Evolutionary conservation across 2,797 vertebrate species (phyloP).

Genomic region (Hephaestus fuliginosus): DNA sequence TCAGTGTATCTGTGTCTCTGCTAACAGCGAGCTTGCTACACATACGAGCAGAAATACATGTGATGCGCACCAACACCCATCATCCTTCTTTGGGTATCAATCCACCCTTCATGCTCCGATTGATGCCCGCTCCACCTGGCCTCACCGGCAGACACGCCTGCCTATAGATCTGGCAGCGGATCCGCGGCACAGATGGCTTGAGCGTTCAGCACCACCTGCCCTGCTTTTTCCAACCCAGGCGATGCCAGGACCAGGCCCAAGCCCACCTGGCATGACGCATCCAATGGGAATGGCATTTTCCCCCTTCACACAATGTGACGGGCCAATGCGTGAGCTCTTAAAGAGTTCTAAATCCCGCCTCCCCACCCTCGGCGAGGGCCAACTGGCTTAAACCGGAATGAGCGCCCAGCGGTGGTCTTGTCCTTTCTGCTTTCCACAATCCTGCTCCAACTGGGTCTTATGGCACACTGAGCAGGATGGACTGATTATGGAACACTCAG

Average conservation of each 20-base stretch:
- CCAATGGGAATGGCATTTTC: slow-evolving; percentile 57
- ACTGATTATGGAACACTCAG: slow-evolving; percentile 40
- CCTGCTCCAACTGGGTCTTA: slow-evolving; percentile 66
- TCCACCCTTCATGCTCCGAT: slow-evolving; percentile 80
- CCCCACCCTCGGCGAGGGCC: slow-evolving; percentile 18
- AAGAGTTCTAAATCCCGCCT: slow-evolving; percentile 41
- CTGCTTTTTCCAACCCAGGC: slow-evolving; percentile 68
- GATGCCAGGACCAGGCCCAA: slow-evolving; percentile 61
- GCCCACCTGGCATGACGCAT: slow-evolving; percentile 58
- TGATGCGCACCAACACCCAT: slow-evolving; percentile 26
- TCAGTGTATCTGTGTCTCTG: slow-evolving; percentile 59
- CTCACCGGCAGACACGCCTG: slow-evolving; percentile 48
- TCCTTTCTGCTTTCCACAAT: slow-evolving; percentile 67
- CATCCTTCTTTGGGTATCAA: slow-evolving; percentile 50
- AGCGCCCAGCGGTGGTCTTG: slow-evolving; percentile 65
- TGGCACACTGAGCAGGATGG: slow-evolving; percentile 43
- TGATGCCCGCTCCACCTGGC: slow-evolving; percentile 73
- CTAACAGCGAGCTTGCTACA: slow-evolving; percentile 18
- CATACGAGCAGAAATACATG: slow-evolving; percentile 5
- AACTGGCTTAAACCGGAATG: slow-evolving; percentile 62
- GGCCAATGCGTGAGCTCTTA: slow-evolving; percentile 43
- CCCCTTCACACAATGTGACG: slow-evolving; percentile 10
- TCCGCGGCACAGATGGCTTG: slow-evolving; percentile 78
- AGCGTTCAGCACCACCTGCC: slow-evolving; percentile 79
- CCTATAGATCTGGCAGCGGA: slow-evolving; percentile 73